A percentile compares a stretch with the other conserved stretches of the same genome.
phyloP scores from a whole-genome alignment of 2,113 vertebrate genomes.

The Pachycephala philippinensis region DNA sequence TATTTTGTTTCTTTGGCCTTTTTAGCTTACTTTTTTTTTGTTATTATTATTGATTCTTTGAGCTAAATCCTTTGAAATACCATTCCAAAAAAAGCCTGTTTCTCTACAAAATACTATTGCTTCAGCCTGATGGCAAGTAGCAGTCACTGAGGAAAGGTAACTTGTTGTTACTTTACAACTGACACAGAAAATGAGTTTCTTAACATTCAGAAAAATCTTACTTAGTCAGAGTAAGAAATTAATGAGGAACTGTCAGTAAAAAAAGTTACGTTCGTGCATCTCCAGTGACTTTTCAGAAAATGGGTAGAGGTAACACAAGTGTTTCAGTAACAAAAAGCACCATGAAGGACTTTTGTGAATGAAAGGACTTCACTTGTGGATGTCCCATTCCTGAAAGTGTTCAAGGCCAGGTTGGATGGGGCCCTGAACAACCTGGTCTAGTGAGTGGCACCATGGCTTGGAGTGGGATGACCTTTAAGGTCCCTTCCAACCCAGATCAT shows the following conservation, averaged over 20 bases:
- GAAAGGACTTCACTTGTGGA: not conserved
- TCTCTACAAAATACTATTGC: conserved; percentile 10
- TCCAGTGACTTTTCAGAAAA: not conserved
- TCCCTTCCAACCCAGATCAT: not conserved
- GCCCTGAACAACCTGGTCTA: not conserved
- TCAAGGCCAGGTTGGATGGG: not conserved
- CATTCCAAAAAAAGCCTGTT: not conserved
- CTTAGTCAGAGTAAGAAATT: not conserved
- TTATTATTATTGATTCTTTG: not conserved
- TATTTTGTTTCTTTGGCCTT: conserved; percentile 11
- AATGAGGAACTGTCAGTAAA: not conserved
- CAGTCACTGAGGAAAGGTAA: conserved; percentile 9
- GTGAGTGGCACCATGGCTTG: not conserved
- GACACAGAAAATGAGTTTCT: conserved; percentile 12
- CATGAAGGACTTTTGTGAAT: not conserved
- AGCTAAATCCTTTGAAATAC: not conserved
- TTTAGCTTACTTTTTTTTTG: not conserved
- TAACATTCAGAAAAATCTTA: not conserved
- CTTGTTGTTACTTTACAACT: conserved; percentile 4
- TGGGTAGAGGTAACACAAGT: not conserved
- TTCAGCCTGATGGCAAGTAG: not conserved
- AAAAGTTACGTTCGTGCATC: accelerated
- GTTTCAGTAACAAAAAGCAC: not conserved
- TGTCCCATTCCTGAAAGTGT: not conserved
- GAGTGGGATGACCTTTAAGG: not conserved